Evolutionary conservation across 1,140 invertebrate genomes (phyloP).

Genomic region (Paraescarpia echinospica): DNA sequence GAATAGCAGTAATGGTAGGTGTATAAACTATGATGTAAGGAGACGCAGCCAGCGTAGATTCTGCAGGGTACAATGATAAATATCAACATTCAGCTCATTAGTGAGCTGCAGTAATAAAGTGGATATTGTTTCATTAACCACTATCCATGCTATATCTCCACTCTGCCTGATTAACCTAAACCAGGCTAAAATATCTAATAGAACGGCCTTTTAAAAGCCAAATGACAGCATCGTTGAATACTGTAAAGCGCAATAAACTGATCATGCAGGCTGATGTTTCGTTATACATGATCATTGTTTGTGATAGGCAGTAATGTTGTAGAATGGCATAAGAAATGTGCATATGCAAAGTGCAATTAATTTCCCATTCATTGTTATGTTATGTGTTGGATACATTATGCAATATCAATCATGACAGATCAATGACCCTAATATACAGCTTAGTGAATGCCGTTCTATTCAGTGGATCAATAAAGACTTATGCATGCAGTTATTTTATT

Average conservation of each 20-base stretch:
- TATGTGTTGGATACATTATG: background rate
- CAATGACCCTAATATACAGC: background rate
- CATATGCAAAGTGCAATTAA: background rate
- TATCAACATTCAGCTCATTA: no score
- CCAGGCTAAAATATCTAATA: background rate
- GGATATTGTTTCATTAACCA: no score
- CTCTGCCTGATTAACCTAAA: background rate
- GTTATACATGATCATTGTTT: background rate
- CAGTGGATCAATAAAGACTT: background rate
- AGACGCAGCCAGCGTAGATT: no score
- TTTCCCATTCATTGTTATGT: background rate
- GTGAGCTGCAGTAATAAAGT: no score
- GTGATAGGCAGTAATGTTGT: background rate
- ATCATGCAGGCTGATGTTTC: background rate
- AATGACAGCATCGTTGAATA: background rate
- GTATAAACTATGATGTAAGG: no score
- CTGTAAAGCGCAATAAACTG: background rate
- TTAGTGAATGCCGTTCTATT: background rate
- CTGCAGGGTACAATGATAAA: no score
- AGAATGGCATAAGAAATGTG: background rate
- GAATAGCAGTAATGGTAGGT: no score
- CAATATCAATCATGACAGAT: background rate
- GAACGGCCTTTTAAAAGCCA: background rate
- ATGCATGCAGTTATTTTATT: background rate
- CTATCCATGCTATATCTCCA: background rate